These are phyloP conservation scores for Thermophis baileyi DNA, from an alignment of 2,113 vertebrate species.

Conservation along the genomic window DNA sequence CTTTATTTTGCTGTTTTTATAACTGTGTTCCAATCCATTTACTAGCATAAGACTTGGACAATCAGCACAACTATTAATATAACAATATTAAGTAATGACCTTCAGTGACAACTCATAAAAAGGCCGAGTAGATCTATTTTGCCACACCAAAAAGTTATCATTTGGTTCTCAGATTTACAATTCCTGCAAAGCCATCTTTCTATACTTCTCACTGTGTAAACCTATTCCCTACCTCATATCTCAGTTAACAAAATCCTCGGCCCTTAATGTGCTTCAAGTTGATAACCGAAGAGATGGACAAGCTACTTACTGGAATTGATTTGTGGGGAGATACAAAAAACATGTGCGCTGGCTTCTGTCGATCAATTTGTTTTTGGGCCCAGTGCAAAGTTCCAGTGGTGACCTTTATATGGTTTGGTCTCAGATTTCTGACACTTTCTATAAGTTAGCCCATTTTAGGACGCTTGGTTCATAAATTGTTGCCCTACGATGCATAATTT, in stretches of 20 bases:
- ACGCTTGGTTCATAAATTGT: no score
- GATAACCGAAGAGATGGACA: not conserved
- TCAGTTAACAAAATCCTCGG: not conserved
- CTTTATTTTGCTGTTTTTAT: not conserved
- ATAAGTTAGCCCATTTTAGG: no score
- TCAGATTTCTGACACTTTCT: no score
- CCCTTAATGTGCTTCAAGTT: not conserved
- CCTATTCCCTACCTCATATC: not conserved
- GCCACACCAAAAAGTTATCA: not conserved
- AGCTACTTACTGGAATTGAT: not conserved
- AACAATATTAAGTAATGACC: slow-evolving; percentile 25
- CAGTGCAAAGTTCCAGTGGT: not conserved
- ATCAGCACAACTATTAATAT: not conserved
- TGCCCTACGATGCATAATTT: no score
- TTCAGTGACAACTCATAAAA: not conserved
- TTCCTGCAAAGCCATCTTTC: not conserved
- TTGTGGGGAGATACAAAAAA: not conserved
- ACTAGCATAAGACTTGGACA: not conserved
- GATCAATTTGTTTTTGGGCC: not conserved
- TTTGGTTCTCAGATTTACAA: not conserved
- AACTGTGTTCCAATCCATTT: not conserved
- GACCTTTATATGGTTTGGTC: not conserved
- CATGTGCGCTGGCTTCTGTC: not conserved
- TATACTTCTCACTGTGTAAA: not conserved
- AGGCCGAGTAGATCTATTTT: not conserved